Conservation (phyloP, 2,888 invertebrate species). For the Noctua janthe region DNA sequence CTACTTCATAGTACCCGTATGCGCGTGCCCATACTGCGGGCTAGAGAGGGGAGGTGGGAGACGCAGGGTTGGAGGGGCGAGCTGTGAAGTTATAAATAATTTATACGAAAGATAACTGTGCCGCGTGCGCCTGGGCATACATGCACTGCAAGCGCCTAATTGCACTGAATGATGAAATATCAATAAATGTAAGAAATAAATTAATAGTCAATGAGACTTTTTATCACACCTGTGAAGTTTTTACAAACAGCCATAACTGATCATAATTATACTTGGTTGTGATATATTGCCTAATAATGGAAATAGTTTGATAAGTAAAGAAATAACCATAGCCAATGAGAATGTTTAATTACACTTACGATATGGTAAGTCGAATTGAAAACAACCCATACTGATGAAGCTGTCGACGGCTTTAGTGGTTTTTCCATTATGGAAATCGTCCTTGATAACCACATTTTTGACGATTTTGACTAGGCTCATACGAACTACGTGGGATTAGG, state of each 20-base stretch:
- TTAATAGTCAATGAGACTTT: slow-evolving; percentile 75
- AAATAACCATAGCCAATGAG: slow-evolving; percentile 21
- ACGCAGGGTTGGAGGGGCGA: slow-evolving; percentile 59
- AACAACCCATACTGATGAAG: slow-evolving; percentile 6
- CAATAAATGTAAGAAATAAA: slow-evolving; percentile 70
- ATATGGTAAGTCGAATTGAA: neutral
- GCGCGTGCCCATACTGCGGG: slow-evolving; percentile 70
- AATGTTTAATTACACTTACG: slow-evolving; percentile 16
- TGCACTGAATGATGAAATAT: slow-evolving; percentile 73
- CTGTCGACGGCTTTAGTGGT: too few species aligned
- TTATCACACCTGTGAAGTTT: slow-evolving; percentile 72
- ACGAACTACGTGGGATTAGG: neutral
- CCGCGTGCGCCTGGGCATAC: slow-evolving; percentile 73
- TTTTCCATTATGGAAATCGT: neutral
- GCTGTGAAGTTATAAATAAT: slow-evolving; percentile 78
- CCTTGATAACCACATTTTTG: neutral
- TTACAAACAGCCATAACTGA: slow-evolving; percentile 69
- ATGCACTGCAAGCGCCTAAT: slow-evolving; percentile 68
- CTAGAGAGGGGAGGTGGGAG: slow-evolving; percentile 28
- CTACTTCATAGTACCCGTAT: slow-evolving; percentile 79
- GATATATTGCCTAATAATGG: slow-evolving; percentile 58
- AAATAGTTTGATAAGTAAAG: slow-evolving; percentile 34
- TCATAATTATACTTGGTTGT: slow-evolving; percentile 56
- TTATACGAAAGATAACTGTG: slow-evolving; percentile 81
- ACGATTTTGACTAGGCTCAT: neutral